phyloP scores from a whole-genome alignment of 2,888 invertebrate species.

The Sylvicola fuscatus region DNA sequence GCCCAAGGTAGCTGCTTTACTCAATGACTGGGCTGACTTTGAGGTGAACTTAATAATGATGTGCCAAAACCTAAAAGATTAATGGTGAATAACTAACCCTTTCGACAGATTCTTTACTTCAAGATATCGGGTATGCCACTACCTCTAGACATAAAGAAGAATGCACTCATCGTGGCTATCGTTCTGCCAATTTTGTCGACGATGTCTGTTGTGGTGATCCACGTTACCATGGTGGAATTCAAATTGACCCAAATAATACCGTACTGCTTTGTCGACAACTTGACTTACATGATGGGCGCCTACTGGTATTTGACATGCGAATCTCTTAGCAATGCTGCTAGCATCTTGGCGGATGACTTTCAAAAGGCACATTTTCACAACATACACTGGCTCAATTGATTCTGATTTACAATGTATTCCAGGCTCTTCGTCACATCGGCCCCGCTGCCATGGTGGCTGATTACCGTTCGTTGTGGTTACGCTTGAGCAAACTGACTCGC shows the following conservation, averaged over 20 bases:
- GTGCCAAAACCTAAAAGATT: not conserved
- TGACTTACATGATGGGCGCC: slow-evolving; percentile 46
- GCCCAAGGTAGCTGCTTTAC: slow-evolving; percentile 34
- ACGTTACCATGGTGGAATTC: slow-evolving; percentile 48
- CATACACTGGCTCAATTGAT: not conserved
- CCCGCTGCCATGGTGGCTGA: slow-evolving; percentile 47
- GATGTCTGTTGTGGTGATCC: slow-evolving; percentile 42
- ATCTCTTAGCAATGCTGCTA: slow-evolving; percentile 39
- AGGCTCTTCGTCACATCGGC: slow-evolving; percentile 44
- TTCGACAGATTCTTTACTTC: slow-evolving; percentile 33
- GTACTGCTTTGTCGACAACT: slow-evolving; percentile 44
- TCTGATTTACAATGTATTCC: slow-evolving; percentile 4
- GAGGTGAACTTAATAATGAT: slow-evolving; percentile 27
- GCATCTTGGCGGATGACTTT: slow-evolving; percentile 44
- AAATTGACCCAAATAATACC: slow-evolving; percentile 40
- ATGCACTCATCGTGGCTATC: slow-evolving; percentile 34
- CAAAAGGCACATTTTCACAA: slow-evolving; percentile 27
- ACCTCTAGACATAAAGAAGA: slow-evolving; percentile 33
- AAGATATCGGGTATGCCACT: slow-evolving; percentile 35
- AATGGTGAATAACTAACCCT: not conserved
- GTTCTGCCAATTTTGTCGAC: slow-evolving; percentile 38
- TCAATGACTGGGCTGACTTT: slow-evolving; percentile 45
- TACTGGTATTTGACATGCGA: slow-evolving; percentile 52
- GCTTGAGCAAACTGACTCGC: slow-evolving; percentile 42
- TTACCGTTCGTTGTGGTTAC: slow-evolving; percentile 48